A percentile compares a stretch with the other conserved stretches of the same genome.
Conservation (phyloP, 2,888 invertebrate genomes). For the Zeuzera pyrina region DNA sequence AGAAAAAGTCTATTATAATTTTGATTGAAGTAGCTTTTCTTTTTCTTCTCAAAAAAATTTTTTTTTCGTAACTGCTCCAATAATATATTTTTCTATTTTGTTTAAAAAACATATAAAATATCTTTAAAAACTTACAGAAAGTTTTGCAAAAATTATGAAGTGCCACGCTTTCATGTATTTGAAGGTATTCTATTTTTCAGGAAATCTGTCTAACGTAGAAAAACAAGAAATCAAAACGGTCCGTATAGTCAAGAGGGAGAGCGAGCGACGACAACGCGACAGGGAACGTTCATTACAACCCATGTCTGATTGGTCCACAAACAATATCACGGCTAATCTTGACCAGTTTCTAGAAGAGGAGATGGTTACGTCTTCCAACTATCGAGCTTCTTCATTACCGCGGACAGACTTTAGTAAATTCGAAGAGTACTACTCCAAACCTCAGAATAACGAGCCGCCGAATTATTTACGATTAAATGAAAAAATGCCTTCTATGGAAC, state of each 20-base stretch:
- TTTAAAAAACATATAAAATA: too few species aligned
- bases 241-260: conserved; percentile 92
- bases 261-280: conserved; percentile 87
- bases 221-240: conserved; percentile 94
- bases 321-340: conserved; percentile 50
- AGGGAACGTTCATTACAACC: conserved; percentile 77
- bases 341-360: conserved; percentile 68
- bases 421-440: conserved; percentile 47
- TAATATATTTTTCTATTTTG: too few species aligned
- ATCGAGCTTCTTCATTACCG: conserved; percentile 67
- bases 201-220: conserved; percentile 81
- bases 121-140: too few species aligned
- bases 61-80: too few species aligned
- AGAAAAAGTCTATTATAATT: too few species aligned
- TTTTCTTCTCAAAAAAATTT: too few species aligned
- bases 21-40: too few species aligned
- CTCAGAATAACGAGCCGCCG: conserved; percentile 34
- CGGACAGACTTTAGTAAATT: conserved; percentile 54
- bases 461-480: conserved; percentile 42
- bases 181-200: conserved; percentile 57
- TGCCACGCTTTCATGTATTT: too few species aligned
- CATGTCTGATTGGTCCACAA: conserved; percentile 58
- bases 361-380: conserved; percentile 46
- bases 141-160: too few species aligned
- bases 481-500: conserved; percentile 42